Conservation (phyloP, 2,888 invertebrate genomes). For the Priocnemis perturbator region DNA sequence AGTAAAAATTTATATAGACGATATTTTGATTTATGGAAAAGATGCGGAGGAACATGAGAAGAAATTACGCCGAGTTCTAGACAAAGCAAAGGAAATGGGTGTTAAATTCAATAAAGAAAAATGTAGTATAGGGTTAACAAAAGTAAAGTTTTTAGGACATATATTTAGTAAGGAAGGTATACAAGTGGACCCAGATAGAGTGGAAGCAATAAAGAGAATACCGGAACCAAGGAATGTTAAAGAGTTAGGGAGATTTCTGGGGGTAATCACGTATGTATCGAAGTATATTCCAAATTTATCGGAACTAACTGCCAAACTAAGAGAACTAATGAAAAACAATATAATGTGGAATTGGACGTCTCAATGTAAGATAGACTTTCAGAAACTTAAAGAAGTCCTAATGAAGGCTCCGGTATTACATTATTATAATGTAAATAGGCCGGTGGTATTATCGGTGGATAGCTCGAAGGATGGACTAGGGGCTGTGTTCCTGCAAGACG, state of each 20-base stretch:
- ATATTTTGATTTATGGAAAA: too few relatives aligned
- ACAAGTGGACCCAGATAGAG: conserved; percentile 15
- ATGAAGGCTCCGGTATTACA: conserved; percentile 48
- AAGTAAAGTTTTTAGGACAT: conserved; percentile 35
- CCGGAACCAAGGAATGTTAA: conserved; percentile 40
- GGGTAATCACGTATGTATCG: conserved; percentile 48
- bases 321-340: conserved; percentile 47
- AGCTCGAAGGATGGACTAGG: conserved; percentile 59
- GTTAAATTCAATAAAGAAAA: conserved; percentile 36
- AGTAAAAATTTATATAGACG: conserved; percentile 34
- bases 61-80: not conserved
- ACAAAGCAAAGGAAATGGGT: conserved; percentile 7
- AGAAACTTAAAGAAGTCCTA: conserved; percentile 23
- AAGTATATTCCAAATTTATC: too few relatives aligned
- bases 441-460: conserved; percentile 62
- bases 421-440: conserved; percentile 51
- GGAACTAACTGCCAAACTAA: conserved; percentile 35
- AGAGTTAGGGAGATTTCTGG: conserved; percentile 42
- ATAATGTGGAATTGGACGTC: conserved; percentile 29
- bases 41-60: too few relatives aligned
- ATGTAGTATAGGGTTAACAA: conserved; percentile 13
- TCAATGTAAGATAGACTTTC: conserved; percentile 23
- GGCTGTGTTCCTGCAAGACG: conserved; percentile 63
- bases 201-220: conserved; percentile 32
- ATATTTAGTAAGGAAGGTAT: conserved; percentile 15